These are phyloP conservation scores for Phaenicophaeus curvirostris DNA, from an alignment of 2,797 vertebrate species.

Conservation along the genomic window DNA sequence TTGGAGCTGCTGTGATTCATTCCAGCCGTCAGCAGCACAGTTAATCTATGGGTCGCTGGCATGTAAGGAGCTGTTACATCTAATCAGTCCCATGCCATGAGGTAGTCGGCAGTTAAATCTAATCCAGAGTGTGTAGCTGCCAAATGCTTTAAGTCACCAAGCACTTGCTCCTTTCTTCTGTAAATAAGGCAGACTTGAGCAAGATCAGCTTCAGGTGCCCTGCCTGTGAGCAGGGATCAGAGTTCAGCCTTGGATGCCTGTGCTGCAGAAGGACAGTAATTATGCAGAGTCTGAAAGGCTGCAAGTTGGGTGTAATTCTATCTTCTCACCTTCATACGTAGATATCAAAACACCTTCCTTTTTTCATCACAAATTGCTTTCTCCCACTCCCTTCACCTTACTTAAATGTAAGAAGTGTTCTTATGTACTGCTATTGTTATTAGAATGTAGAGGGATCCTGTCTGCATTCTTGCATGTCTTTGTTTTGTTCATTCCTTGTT, in stretches of 20 bases:
- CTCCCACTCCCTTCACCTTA: neutral
- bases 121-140: conserved; percentile 15
- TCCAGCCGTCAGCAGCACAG: neutral
- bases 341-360: neutral
- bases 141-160: neutral
- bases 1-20: neutral
- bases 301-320: neutral
- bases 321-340: neutral
- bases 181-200: neutral
- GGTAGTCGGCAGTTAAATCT: conserved; percentile 11
- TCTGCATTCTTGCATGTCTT: neutral
- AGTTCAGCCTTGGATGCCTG: neutral
- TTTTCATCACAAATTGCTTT: accelerated
- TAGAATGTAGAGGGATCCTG: neutral
- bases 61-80: neutral
- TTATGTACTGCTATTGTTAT: accelerated
- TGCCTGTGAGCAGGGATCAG: neutral
- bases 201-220: neutral
- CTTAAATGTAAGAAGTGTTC: neutral
- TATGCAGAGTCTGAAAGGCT: neutral
- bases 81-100: conserved; percentile 44
- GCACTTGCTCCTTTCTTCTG: neutral
- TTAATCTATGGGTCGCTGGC: conserved; percentile 39
- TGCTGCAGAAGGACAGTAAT: neutral
- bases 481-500: neutral